Conservation (phyloP, 2,113 vertebrate species). For the Sterna hirundo region DNA sequence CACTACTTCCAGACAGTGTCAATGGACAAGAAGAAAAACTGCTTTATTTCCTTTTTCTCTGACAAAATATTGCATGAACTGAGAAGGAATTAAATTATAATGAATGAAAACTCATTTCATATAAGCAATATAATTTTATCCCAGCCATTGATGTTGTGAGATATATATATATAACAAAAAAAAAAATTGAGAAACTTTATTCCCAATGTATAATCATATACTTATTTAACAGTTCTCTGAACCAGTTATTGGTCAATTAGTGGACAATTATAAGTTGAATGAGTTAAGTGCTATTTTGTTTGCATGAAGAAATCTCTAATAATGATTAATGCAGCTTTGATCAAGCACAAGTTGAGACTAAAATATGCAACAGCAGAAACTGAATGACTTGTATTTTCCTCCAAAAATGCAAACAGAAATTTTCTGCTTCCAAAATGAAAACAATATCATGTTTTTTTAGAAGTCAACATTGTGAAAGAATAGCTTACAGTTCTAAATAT, state of each 20-base stretch:
- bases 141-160: not conserved
- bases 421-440: not conserved
- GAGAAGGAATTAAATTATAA: not conserved
- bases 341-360: constrained; percentile 46
- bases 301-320: constrained; percentile 65
- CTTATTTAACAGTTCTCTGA: constrained; percentile 53
- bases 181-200: not conserved
- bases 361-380: not conserved
- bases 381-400: not conserved
- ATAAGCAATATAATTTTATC: not conserved
- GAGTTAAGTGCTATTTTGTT: constrained; percentile 62
- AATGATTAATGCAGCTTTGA: constrained; percentile 72
- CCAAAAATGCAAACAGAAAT: not conserved
- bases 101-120: not conserved
- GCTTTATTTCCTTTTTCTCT: not conserved
- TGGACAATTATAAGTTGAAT: constrained; percentile 61
- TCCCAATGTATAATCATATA: not conserved
- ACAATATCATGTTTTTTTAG: not conserved
- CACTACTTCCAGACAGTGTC: not conserved
- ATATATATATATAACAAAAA: not conserved
- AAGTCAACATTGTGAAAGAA: not conserved
- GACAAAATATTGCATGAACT: not conserved
- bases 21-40: not conserved
- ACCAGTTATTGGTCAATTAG: constrained; percentile 66
- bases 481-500: not conserved